A percentile compares a stretch with the other conserved stretches of the same genome.
Conservation (phyloP, 2,797 vertebrate genomes). For the Cheirogaleus major region DNA sequence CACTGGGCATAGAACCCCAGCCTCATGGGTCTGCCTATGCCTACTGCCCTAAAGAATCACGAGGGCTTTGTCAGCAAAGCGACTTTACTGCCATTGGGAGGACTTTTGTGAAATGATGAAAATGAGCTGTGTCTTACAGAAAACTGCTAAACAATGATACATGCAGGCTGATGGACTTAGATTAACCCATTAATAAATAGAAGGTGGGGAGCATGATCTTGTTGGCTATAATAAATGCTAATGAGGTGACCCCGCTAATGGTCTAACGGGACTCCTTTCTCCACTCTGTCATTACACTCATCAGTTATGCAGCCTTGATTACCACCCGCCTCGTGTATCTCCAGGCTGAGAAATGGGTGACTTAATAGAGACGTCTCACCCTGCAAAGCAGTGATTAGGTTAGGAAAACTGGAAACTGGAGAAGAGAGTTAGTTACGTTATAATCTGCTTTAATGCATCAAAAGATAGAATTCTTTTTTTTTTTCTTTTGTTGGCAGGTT, state of each 20-base stretch:
- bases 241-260: constrained; percentile 85
- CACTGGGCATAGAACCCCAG: background rate
- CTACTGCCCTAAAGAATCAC: constrained; percentile 36
- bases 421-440: constrained; percentile 71
- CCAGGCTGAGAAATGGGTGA: constrained; percentile 82
- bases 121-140: constrained; percentile 78
- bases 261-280: constrained; percentile 85
- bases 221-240: constrained; percentile 86
- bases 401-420: constrained; percentile 82
- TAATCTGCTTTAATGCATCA: constrained; percentile 79
- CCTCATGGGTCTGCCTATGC: background rate
- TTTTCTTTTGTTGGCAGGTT: background rate
- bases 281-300: constrained; percentile 81
- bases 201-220: constrained; percentile 85
- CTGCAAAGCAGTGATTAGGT: constrained; percentile 83
- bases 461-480: constrained; percentile 65
- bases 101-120: constrained; percentile 75
- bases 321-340: constrained; percentile 82
- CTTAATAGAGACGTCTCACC: constrained; percentile 84
- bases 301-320: constrained; percentile 85
- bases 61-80: constrained; percentile 44
- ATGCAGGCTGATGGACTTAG: constrained; percentile 79
- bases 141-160: constrained; percentile 81
- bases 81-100: constrained; percentile 64
- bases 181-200: constrained; percentile 85